phyloP scores from a whole-genome alignment of 2,888 invertebrate genomes.

The Pilophorus perplexus region DNA sequence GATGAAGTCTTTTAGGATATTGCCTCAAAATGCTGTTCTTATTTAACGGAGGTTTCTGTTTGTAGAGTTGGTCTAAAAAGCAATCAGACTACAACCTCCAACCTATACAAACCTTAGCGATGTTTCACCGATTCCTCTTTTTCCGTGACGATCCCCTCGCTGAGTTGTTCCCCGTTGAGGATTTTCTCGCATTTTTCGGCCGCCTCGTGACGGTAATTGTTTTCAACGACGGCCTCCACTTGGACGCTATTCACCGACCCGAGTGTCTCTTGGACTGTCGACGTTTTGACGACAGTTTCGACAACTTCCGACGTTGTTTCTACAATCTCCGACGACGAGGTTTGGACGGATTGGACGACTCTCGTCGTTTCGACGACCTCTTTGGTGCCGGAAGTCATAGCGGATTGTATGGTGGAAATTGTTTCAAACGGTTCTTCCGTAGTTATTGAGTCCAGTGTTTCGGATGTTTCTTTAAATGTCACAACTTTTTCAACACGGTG shows the following conservation, averaged over 20 bases:
- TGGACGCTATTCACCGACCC: constrained; percentile 4
- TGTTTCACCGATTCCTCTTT: constrained; percentile 18
- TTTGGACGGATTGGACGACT: constrained; percentile 1
- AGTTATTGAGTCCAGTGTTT: neutral
- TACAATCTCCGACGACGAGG: neutral
- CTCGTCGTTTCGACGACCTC: constrained; percentile 10
- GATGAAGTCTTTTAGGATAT: too few species aligned
- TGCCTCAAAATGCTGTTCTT: too few species aligned
- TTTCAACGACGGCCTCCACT: neutral
- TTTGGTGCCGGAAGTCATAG: neutral
- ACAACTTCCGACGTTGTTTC: constrained; percentile 14
- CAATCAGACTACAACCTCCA: too few species aligned
- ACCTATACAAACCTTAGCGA: constrained; percentile 13
- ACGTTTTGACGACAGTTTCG: too few species aligned
- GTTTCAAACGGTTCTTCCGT: neutral
- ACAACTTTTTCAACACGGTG: neutral
- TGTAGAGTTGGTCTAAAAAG: too few species aligned
- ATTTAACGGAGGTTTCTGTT: too few species aligned
- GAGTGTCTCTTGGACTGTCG: too few species aligned
- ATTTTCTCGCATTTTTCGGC: constrained; percentile 27
- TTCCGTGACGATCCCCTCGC: constrained; percentile 18
- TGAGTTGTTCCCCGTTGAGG: constrained; percentile 24
- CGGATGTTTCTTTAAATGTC: neutral
- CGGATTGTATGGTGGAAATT: neutral
- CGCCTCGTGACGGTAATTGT: constrained; percentile 8